Conservation (phyloP, 2,113 vertebrate genomes). For the Ramphastos sulfuratus region DNA sequence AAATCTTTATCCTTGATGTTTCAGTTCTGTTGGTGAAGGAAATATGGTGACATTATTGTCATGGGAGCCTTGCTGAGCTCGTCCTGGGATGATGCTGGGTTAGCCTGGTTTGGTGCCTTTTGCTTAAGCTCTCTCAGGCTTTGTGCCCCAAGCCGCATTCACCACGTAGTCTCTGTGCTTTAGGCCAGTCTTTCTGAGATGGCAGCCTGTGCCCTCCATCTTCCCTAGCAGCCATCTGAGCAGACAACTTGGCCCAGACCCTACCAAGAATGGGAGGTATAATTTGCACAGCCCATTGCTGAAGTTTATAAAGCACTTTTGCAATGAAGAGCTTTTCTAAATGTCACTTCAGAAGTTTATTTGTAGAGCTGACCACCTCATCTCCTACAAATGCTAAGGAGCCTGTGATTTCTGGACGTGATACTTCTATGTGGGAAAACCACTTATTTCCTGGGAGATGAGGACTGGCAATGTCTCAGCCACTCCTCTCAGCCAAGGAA, state of each 20-base stretch:
- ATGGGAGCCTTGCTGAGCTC: neutral
- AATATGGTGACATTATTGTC: neutral
- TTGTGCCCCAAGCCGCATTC: neutral
- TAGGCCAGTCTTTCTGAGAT: neutral
- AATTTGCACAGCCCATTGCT: neutral
- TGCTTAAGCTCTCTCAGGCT: neutral
- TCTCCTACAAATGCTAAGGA: neutral
- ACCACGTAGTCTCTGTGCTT: neutral
- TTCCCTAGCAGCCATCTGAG: neutral
- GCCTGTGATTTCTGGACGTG: rapidly evolving
- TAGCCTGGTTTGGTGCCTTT: neutral
- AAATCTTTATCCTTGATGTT: neutral
- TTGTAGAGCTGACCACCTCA: neutral
- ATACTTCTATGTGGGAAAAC: neutral
- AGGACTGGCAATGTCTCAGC: neutral
- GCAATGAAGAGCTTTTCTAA: constrained; percentile 22
- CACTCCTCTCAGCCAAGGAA: neutral
- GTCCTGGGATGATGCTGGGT: neutral
- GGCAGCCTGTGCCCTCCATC: neutral
- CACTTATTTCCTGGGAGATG: neutral
- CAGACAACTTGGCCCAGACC: neutral
- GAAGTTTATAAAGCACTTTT: constrained; percentile 42
- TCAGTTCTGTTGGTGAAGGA: neutral
- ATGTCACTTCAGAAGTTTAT: constrained; percentile 23
- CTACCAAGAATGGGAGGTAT: neutral